Conservation (phyloP, 2,113 vertebrate species). For the Spea multiplicata region DNA sequence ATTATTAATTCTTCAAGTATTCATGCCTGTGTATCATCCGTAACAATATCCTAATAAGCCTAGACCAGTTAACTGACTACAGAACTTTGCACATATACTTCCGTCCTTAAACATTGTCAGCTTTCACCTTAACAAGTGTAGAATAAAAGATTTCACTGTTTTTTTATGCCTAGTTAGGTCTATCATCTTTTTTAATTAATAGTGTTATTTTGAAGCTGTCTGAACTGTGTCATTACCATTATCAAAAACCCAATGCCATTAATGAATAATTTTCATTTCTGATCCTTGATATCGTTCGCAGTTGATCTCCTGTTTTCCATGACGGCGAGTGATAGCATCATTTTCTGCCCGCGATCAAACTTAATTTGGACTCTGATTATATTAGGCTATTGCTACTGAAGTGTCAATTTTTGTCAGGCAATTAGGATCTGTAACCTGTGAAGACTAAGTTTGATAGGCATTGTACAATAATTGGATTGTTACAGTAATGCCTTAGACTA, state of each 20-base stretch:
- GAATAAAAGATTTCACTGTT: constrained; percentile 69
- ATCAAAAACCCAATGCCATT: constrained; percentile 95
- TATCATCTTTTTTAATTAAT: constrained; percentile 99
- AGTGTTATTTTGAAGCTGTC: constrained; percentile 97
- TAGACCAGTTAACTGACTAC: constrained; percentile 56
- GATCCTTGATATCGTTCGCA: constrained; percentile 91
- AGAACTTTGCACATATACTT: constrained; percentile 55
- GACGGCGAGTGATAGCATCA: constrained; percentile 90
- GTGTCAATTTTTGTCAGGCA: constrained; percentile 99
- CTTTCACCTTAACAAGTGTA: constrained; percentile 70
- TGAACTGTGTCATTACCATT: constrained; percentile 99
- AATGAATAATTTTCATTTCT: constrained; percentile 99
- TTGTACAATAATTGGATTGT: constrained; percentile 99
- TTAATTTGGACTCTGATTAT: constrained; percentile 99
- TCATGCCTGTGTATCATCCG: background rate
- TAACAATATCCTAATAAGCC: constrained; percentile 46
- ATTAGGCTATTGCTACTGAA: constrained; percentile 98
- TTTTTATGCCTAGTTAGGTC: constrained; percentile 93
- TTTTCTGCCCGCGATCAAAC: constrained; percentile 99
- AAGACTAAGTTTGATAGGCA: constrained; percentile 98
- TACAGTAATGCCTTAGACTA: constrained; percentile 92
- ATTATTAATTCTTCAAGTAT: background rate
- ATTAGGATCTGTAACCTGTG: constrained; percentile 99
- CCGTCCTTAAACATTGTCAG: constrained; percentile 62
- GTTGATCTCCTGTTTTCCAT: constrained; percentile 92